Percentiles rank a stretch among this genome's conserved stretches.
phyloP scores from a whole-genome alignment of 2,888 invertebrate species.

The Amphimallon solstitiale region DNA sequence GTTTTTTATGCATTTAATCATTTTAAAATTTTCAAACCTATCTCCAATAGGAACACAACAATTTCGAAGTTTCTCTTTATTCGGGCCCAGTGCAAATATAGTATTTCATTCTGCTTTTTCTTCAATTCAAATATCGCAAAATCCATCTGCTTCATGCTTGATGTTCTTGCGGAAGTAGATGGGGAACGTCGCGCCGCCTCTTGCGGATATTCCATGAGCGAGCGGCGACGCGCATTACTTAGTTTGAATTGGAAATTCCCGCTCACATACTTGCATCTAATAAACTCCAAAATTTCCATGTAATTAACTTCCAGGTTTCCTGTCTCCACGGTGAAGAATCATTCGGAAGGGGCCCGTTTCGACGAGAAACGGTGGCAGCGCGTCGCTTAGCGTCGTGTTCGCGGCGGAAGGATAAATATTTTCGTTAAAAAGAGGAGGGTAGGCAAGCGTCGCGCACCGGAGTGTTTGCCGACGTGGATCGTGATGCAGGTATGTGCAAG shows the following conservation, averaged over 20 bases:
- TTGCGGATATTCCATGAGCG: background rate
- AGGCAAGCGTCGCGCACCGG: background rate
- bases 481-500: background rate
- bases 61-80: too few species aligned
- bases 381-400: background rate
- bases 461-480: background rate
- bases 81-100: too few species aligned
- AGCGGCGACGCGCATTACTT: constrained; percentile 55
- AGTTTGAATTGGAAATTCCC: constrained; percentile 65
- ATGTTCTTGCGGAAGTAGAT: too few species aligned
- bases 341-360: too few species aligned
- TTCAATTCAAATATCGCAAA: too few species aligned
- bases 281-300: constrained; percentile 64
- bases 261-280: constrained; percentile 64
- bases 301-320: constrained; percentile 61
- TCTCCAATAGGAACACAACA: too few species aligned
- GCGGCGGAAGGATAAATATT: constrained; percentile 1
- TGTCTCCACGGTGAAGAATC: background rate
- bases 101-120: too few species aligned
- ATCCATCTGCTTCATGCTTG: too few species aligned
- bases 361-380: too few species aligned
- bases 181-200: background rate
- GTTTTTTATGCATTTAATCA: too few species aligned
- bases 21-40: too few species aligned
- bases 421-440: constrained; percentile 1